These are phyloP conservation scores for Platyura marginata DNA, from an alignment of 1,140 invertebrate genomes.

Conservation along the genomic window DNA sequence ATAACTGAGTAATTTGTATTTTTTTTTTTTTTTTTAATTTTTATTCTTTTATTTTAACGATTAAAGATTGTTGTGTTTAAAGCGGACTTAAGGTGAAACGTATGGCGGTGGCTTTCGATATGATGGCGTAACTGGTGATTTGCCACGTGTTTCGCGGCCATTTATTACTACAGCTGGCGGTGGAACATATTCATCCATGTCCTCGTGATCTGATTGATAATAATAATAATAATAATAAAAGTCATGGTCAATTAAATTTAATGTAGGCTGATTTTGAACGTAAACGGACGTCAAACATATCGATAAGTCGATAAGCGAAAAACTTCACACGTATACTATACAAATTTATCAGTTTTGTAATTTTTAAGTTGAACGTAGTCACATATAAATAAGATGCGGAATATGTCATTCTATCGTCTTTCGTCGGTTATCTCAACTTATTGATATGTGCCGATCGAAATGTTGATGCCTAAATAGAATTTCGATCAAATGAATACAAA, in stretches of 20 bases:
- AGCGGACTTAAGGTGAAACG: slow-evolving; percentile 66
- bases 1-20: neutral
- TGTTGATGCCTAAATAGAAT: no score
- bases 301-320: no score
- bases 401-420: no score
- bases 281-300: no score
- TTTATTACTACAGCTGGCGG: slow-evolving; percentile 58
- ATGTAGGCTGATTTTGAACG: no score
- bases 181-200: slow-evolving; percentile 53
- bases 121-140: slow-evolving; percentile 48
- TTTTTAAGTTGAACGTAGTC: no score
- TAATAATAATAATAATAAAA: slow-evolving; percentile 21
- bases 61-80: neutral
- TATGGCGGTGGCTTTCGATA: slow-evolving; percentile 83
- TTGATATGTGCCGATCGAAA: no score
- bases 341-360: no score
- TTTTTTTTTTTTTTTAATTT: neutral
- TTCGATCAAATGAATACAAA: no score
- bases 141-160: slow-evolving; percentile 39
- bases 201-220: slow-evolving; percentile 25
- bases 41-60: neutral
- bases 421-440: no score
- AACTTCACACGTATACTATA: no score
- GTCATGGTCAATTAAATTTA: neutral
- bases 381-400: no score